A percentile compares a stretch with the other conserved stretches of the same genome.
These are phyloP conservation scores for Mellilla xanthometata DNA, from an alignment of 2,888 invertebrate genomes.

Conservation along the genomic window DNA sequence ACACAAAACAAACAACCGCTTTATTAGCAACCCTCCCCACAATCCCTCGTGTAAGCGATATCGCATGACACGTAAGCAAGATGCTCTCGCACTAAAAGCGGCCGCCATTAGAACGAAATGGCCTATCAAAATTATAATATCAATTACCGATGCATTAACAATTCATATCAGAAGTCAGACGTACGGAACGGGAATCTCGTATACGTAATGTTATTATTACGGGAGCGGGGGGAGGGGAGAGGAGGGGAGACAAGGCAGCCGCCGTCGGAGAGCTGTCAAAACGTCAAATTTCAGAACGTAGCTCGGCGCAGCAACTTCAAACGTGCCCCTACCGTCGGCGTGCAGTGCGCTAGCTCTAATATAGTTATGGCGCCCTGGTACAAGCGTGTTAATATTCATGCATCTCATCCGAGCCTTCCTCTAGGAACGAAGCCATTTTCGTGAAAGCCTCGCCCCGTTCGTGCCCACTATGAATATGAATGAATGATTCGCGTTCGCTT, in stretches of 20 bases:
- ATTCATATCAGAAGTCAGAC: conserved; percentile 80
- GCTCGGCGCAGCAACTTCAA: conserved; percentile 78
- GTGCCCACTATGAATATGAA: conserved; percentile 77
- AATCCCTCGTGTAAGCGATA: conserved; percentile 45
- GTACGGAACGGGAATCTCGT: conserved; percentile 76
- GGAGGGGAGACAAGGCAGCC: conserved; percentile 61
- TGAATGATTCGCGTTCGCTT: conserved; percentile 69
- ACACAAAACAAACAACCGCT: conserved; percentile 18
- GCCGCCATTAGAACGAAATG: conserved; percentile 63
- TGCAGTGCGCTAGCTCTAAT: conserved; percentile 72
- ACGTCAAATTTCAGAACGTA: conserved; percentile 82
- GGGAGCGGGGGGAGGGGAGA: conserved; percentile 54
- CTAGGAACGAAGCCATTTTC: conserved; percentile 74
- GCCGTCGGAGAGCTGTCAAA: conserved; percentile 83
- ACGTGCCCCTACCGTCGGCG: conserved; percentile 76
- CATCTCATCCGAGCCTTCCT: conserved; percentile 71
- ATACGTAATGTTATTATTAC: conserved; percentile 73
- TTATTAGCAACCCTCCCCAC: conserved; percentile 34
- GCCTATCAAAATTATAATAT: conserved; percentile 79
- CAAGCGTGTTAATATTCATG: conserved; percentile 79
- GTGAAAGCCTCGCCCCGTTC: conserved; percentile 70
- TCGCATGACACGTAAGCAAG: conserved; percentile 50
- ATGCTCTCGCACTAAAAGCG: conserved; percentile 61
- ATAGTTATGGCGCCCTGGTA: conserved; percentile 75
- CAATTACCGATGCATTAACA: conserved; percentile 82